These are phyloP conservation scores for Toxotes chatareus DNA, from an alignment of 2,113 vertebrate genomes.

Conservation along the genomic window DNA sequence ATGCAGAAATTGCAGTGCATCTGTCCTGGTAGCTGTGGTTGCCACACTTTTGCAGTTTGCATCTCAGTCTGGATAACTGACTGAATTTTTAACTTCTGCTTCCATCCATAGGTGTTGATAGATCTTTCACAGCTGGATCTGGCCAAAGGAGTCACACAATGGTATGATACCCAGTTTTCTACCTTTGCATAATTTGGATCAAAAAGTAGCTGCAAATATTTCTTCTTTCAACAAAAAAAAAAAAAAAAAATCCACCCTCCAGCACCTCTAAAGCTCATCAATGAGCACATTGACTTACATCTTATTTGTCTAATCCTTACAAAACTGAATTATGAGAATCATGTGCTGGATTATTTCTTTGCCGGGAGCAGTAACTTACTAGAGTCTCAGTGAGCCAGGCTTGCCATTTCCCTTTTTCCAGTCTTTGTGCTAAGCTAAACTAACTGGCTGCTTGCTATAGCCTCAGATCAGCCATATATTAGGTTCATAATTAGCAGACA, in stretches of 20 bases:
- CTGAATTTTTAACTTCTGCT: neutral
- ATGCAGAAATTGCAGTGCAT: neutral
- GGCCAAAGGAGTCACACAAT: slow-evolving; percentile 87
- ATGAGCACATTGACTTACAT: too few species aligned
- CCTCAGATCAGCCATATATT: neutral
- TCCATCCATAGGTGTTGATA: slow-evolving; percentile 85
- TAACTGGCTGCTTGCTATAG: neutral
- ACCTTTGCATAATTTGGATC: neutral
- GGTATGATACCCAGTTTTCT: slow-evolving; percentile 80
- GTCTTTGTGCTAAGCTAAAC: neutral
- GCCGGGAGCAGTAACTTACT: too few species aligned
- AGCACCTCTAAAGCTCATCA: too few species aligned
- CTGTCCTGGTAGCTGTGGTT: neutral
- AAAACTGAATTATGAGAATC: too few species aligned
- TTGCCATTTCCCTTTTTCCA: neutral
- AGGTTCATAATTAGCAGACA: neutral
- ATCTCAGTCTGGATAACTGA: neutral
- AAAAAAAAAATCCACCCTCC: too few species aligned
- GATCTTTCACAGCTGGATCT: slow-evolving; percentile 91
- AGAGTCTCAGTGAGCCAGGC: too few species aligned
- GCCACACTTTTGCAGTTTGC: neutral
- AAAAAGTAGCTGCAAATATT: neutral
- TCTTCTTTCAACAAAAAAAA: neutral
- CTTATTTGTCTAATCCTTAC: too few species aligned
- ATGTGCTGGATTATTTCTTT: too few species aligned